Evolutionary conservation across 2,888 invertebrate genomes (phyloP).

Genomic region (Molorchus minor): DNA sequence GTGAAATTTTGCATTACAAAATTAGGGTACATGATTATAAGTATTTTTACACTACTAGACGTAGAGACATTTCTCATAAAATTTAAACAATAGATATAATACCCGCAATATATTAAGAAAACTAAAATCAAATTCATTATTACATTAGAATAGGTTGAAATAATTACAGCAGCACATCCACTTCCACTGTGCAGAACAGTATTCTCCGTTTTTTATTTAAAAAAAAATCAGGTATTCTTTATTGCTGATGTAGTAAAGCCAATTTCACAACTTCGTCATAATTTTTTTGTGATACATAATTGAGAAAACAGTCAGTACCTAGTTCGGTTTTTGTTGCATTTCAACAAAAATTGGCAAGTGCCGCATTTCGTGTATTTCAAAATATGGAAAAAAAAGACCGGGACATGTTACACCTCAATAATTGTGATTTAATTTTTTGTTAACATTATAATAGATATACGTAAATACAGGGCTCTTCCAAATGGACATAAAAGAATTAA

Average conservation of each 20-base stretch:
- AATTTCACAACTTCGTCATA: slow-evolving; percentile 10
- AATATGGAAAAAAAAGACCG: slow-evolving; percentile 1
- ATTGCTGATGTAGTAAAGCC: neutral
- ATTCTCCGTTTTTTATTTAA: no score
- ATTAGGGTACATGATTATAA: slow-evolving; percentile 11
- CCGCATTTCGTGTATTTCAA: slow-evolving; percentile 3
- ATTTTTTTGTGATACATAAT: slow-evolving; percentile 7
- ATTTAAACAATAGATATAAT: neutral
- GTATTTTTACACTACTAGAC: neutral
- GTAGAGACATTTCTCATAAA: slow-evolving; percentile 1
- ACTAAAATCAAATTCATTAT: no score
- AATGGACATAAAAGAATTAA: no score
- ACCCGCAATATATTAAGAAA: no score
- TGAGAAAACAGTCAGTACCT: no score
- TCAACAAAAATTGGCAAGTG: neutral
- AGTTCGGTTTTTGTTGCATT: neutral
- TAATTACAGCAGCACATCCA: no score
- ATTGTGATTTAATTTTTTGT: slow-evolving; percentile 3
- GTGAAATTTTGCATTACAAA: slow-evolving; percentile 24
- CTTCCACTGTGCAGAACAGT: no score
- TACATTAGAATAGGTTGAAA: no score
- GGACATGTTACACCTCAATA: slow-evolving; percentile 9
- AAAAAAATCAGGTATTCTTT: no score
- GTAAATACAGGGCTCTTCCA: no score
- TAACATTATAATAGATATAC: no score